These are phyloP conservation scores for Cyrtodaria siliqua DNA, from an alignment of 2,888 invertebrate genomes.

Conservation along the genomic window DNA sequence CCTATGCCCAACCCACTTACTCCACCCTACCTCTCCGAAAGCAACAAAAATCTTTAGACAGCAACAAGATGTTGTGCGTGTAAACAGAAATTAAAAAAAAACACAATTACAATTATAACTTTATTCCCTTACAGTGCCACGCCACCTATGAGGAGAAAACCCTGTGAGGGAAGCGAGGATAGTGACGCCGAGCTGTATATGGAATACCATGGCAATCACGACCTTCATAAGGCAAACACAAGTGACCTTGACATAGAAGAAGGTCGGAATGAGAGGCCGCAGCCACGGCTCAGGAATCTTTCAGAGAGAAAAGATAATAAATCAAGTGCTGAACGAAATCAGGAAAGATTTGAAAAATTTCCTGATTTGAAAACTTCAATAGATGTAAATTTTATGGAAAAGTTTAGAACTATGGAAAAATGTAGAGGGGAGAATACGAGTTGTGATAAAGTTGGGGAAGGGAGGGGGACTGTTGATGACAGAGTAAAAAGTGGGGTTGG, in stretches of 20 bases:
- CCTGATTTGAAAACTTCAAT: constrained; percentile 81
- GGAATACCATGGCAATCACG: constrained; percentile 78
- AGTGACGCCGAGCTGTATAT: constrained; percentile 82
- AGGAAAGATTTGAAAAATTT: constrained; percentile 59
- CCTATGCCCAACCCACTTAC: too few species aligned
- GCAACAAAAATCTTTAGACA: too few species aligned
- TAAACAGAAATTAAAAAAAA: too few species aligned
- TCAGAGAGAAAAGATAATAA: neutral
- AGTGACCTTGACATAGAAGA: neutral
- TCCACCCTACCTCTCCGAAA: too few species aligned
- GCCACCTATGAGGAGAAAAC: constrained; percentile 75
- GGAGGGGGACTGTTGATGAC: neutral
- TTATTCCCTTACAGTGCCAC: constrained; percentile 73
- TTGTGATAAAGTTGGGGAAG: neutral
- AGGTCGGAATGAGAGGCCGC: neutral
- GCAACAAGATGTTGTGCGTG: too few species aligned
- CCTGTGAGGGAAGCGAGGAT: constrained; percentile 80
- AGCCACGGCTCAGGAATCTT: neutral
- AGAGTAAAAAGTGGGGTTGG: neutral
- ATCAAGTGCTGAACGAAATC: neutral
- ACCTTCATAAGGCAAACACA: neutral
- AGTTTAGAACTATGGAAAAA: neutral
- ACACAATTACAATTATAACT: too few species aligned
- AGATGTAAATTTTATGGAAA: constrained; percentile 77
- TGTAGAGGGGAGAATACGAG: neutral